Evolutionary conservation across 1,140 invertebrate species (phyloP).

Genomic region (Saccostrea cuccullata): DNA sequence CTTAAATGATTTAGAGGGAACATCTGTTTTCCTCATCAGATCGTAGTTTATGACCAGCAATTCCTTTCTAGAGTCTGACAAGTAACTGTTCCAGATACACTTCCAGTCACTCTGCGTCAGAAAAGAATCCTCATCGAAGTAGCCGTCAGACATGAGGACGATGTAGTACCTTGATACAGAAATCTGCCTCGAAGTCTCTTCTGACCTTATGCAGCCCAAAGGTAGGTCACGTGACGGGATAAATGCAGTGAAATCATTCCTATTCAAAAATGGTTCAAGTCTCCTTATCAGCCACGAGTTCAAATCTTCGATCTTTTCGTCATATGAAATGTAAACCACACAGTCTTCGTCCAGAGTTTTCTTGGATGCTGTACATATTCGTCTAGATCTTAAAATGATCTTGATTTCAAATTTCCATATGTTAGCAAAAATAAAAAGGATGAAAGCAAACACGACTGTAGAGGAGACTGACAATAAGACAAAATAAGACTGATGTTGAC

Average conservation of each 20-base stretch:
- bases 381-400: background rate
- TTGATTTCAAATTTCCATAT: background rate
- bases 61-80: background rate
- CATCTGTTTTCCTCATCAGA: background rate
- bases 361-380: background rate
- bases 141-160: background rate
- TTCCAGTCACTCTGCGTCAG: background rate
- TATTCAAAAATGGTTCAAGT: background rate
- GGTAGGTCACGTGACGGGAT: background rate
- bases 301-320: background rate
- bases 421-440: background rate
- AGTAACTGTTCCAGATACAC: background rate
- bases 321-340: background rate
- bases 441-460: background rate
- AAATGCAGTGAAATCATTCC: background rate
- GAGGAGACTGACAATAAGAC: background rate
- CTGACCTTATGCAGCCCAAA: background rate
- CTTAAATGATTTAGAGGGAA: background rate
- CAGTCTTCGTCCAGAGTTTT: background rate
- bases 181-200: background rate
- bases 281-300: background rate
- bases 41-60: background rate
- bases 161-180: background rate
- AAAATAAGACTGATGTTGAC: background rate
- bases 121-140: background rate